Evolutionary conservation across 2,888 invertebrate species (phyloP), one percentile per base, ranked within the genome.

Genomic region (Cephus pygmeus): DNA sequence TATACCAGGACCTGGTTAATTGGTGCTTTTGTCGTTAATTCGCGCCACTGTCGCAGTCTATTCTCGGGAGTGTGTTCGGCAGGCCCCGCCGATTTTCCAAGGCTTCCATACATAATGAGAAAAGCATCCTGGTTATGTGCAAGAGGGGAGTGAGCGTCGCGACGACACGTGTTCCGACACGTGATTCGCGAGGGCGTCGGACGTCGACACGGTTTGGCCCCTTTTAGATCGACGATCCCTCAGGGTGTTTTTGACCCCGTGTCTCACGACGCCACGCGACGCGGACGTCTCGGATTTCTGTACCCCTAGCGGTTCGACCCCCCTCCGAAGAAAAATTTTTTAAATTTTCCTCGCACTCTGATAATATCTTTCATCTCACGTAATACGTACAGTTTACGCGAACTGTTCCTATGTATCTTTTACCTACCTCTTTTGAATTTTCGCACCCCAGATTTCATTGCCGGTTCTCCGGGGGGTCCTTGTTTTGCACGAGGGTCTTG

Each of bases 151-250:
- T 75, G 79, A 78, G 82, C 85, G 86, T 85, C 23, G 84, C 83
- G 78, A 82, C 82, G 90, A 88, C 90, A 90, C 90, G 90, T 90
- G 90, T 87, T 81, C 79, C 81, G 89, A 87, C 90, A 90, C 90
- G 90, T 90, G 90, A 90, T 87, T 85, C 81, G 83, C 82, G 83
- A 87, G 87, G 89, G 90, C 89, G 90, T 89, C 86, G 85, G 84
- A 89, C 89, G 87, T 86, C 88, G 87, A 88, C 90, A 87, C 84
- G 73, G 83, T 84, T 80, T 79, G 77, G 81, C 82, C 84, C 82
- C 81, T 83, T 79, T 76, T 77, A 69, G 71, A 71, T 31, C 31
- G 31, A 56, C 56, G 23, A 56, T 56, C 56, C 56, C 56, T 56
- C 56, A 56, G 56, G 56, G 56, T 56, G 56, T 56, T 56, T 56